Evolutionary conservation across 1,140 invertebrate species (phyloP).

Genomic region (Pachyrhynchus sulphureomaculatus): DNA sequence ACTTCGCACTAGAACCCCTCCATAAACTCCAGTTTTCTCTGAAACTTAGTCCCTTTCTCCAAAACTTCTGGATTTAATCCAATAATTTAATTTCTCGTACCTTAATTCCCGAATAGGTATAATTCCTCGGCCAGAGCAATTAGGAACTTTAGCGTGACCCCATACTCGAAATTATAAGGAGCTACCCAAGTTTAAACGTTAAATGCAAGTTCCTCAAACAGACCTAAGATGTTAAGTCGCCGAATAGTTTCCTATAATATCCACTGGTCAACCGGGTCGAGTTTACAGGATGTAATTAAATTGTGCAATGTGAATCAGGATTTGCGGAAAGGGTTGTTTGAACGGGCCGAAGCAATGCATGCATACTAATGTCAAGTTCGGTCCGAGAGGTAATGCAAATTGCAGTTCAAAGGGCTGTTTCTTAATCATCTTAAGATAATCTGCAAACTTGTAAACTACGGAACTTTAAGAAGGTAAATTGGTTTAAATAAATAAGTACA

Average conservation of each 20-base stretch:
- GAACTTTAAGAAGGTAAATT: conserved; percentile 30
- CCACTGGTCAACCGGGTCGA: conserved; percentile 44
- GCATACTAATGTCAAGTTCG: conserved; percentile 39
- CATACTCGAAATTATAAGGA: conserved; percentile 33
- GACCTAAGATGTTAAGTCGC: conserved; percentile 44
- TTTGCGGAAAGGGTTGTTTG: conserved; percentile 43
- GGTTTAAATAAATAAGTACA: conserved; percentile 9
- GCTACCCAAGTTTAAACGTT: conserved; percentile 41
- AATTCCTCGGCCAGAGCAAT: conserved; percentile 29
- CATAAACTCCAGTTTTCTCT: too few relatives aligned
- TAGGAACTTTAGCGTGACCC: conserved; percentile 26
- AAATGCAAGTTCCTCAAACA: conserved; percentile 42
- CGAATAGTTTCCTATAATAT: conserved; percentile 48
- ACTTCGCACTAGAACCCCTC: too few relatives aligned
- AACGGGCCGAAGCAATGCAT: conserved; percentile 42
- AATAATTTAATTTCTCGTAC: conserved; percentile 23
- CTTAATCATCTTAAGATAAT: conserved; percentile 41
- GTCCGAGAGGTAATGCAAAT: conserved; percentile 34
- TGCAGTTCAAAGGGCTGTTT: conserved; percentile 35
- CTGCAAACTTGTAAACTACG: conserved; percentile 33
- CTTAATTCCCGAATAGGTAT: conserved; percentile 31
- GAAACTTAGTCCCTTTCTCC: not conserved
- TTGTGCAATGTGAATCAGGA: conserved; percentile 44
- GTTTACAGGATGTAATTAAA: conserved; percentile 47
- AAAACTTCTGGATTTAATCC: not conserved